These are phyloP conservation scores for Pardalotus punctatus DNA, from an alignment of 2,113 vertebrate genomes.

Conservation along the genomic window DNA sequence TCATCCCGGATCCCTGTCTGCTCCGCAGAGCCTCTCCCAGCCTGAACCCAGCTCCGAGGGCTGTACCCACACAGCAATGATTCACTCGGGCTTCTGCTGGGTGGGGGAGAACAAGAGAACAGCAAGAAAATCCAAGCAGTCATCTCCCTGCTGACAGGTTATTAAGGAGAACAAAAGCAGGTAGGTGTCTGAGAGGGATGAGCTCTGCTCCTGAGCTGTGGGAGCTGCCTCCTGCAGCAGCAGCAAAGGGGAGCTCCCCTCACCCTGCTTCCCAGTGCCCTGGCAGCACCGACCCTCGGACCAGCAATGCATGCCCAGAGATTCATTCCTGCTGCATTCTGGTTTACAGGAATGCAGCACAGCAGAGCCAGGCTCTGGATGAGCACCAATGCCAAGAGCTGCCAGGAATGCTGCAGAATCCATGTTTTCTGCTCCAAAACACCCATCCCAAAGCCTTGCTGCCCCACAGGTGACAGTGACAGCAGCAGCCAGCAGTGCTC, in stretches of 20 bases:
- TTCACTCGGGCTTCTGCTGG: neutral
- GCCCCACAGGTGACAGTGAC: neutral
- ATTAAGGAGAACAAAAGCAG: neutral
- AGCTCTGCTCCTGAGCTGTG: neutral
- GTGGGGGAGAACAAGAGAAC: neutral
- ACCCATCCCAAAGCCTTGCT: neutral
- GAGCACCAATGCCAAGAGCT: neutral
- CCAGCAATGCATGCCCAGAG: accelerated
- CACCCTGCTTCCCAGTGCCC: neutral
- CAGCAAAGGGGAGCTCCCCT: neutral
- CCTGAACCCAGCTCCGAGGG: neutral
- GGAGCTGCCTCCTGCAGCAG: neutral
- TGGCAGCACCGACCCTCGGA: neutral
- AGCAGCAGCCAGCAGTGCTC: neutral
- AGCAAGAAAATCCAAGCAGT: neutral
- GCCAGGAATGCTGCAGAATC: neutral
- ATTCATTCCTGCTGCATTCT: neutral
- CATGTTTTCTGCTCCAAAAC: neutral
- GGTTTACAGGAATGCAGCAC: neutral
- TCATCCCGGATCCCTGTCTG: neutral
- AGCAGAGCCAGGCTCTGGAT: neutral
- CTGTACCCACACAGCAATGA: neutral
- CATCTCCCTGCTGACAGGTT: neutral
- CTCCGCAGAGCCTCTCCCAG: neutral
- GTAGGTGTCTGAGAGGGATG: neutral